phyloP scores from a whole-genome alignment of 2,888 invertebrate genomes.

The Tenodera sinensis region DNA sequence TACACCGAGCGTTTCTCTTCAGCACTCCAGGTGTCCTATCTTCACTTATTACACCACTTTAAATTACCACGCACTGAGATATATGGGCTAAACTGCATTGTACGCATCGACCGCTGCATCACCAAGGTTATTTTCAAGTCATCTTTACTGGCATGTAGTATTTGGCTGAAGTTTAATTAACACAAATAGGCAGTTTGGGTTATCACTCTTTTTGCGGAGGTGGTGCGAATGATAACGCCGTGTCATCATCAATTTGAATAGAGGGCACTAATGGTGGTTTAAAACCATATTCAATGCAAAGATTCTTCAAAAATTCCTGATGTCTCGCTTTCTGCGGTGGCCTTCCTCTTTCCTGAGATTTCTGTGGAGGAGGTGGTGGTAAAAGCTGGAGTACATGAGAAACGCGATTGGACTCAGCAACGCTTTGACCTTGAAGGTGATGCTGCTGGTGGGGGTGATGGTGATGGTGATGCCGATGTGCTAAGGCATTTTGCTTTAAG shows the following conservation, averaged over 20 bases:
- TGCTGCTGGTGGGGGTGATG: not conserved
- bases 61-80: not conserved
- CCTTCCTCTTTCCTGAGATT: not conserved
- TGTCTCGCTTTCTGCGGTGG: not conserved
- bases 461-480: not conserved
- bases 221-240: not conserved
- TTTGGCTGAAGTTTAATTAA: not conserved
- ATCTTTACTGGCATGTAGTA: not conserved
- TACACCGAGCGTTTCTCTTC: not conserved
- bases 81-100: not conserved
- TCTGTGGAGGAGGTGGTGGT: slow-evolving; percentile 26
- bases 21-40: not conserved
- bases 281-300: slow-evolving; percentile 75
- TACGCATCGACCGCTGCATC: not conserved
- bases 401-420: slow-evolving; percentile 4
- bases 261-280: slow-evolving; percentile 79
- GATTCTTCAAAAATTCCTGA: slow-evolving; percentile 45
- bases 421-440: not conserved
- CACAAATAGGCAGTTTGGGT: not conserved
- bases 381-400: slow-evolving; percentile 29
- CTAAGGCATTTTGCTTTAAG: not conserved
- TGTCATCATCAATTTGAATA: slow-evolving; percentile 69
- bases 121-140: not conserved
- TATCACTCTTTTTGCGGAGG: not conserved
- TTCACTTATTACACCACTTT: not conserved